Evolutionary conservation across 2,888 invertebrate genomes (phyloP).

Genomic region (Baccha elongata): DNA sequence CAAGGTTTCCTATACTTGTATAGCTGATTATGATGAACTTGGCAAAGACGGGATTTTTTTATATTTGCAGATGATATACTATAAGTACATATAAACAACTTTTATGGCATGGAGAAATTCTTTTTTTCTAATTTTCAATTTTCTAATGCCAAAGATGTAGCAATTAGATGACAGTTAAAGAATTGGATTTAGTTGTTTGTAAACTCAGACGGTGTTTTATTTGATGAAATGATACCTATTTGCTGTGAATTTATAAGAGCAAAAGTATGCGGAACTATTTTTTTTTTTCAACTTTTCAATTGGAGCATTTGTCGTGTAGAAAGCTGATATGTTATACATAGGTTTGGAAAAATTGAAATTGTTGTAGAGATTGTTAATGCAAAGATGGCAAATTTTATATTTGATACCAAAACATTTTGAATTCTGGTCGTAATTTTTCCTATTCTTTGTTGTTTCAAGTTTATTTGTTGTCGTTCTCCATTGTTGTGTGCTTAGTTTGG

Average conservation of each 20-base stretch:
- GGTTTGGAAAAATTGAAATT: not conserved
- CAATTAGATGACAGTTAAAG: slow-evolving; percentile 48
- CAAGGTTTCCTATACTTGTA: slow-evolving; percentile 47
- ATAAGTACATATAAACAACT: not conserved
- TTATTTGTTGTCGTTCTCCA: no score
- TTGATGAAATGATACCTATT: not conserved
- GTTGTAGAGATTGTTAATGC: no score
- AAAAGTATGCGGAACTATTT: slow-evolving; percentile 31
- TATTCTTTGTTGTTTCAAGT: no score
- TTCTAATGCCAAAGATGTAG: slow-evolving; percentile 39
- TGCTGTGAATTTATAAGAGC: slow-evolving; percentile 8
- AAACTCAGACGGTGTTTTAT: not conserved
- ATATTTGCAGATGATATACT: slow-evolving; percentile 20
- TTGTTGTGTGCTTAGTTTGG: no score
- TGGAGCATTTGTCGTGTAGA: slow-evolving; percentile 3
- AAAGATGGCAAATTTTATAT: no score
- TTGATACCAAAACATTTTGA: no score
- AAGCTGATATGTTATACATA: not conserved
- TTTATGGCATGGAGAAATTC: slow-evolving; percentile 65
- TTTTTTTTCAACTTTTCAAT: slow-evolving; percentile 8
- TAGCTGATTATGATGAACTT: slow-evolving; percentile 48
- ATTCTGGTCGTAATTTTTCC: no score
- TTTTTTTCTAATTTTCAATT: slow-evolving; percentile 10
- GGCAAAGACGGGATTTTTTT: slow-evolving; percentile 55
- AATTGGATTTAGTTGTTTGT: slow-evolving; percentile 22